phyloP scores from a whole-genome alignment of 2,888 invertebrate species.

The Tortricodes alternella region DNA sequence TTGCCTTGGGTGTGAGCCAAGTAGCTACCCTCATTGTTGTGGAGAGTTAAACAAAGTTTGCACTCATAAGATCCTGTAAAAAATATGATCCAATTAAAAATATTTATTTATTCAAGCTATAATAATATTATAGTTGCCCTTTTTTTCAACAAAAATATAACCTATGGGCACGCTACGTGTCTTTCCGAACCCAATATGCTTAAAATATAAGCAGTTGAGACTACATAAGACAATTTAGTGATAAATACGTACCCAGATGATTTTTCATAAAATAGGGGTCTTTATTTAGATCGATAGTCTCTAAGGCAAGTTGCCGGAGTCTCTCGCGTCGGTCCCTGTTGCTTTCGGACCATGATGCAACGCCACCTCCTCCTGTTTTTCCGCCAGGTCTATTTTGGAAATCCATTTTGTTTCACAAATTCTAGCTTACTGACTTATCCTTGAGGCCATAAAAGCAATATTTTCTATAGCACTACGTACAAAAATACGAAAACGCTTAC shows the following conservation, averaged over 20 bases:
- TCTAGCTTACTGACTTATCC: neutral
- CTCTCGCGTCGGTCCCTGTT: conserved; percentile 98
- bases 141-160: no score
- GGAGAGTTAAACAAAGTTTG: conserved; percentile 98
- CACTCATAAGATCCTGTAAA: conserved; percentile 96
- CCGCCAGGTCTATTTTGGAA: conserved; percentile 99
- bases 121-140: no score
- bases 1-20: conserved; percentile 99
- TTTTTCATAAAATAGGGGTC: conserved; percentile 99
- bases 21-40: conserved; percentile 99
- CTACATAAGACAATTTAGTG: no score
- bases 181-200: no score
- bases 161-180: no score
- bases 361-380: conserved; percentile 99
- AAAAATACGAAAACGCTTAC: no score
- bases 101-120: neutral
- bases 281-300: conserved; percentile 99
- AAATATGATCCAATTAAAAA: no score
- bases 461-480: neutral
- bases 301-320: conserved; percentile 96
- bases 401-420: conserved; percentile 87
- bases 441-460: neutral
- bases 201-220: no score
- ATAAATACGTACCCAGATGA: conserved; percentile 88
- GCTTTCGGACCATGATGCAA: conserved; percentile 99